Evolutionary conservation across 2,113 vertebrate genomes (phyloP), one percentile per base, ranked within the genome.

Genomic region (Aspiorhynchus laticeps): DNA sequence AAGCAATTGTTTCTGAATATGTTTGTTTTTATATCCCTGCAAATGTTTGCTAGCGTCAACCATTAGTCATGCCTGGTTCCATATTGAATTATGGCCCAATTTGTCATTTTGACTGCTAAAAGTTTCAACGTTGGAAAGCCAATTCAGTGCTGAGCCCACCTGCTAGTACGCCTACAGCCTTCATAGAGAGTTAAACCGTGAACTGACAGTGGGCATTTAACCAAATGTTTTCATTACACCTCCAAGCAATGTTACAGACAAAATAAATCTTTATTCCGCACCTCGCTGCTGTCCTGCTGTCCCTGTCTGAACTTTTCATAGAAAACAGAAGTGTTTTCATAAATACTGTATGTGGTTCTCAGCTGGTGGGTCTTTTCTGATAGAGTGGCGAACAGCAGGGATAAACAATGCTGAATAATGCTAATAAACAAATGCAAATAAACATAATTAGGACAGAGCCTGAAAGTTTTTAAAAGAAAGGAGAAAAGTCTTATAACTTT

Each of bases 101-200:
- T 81, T 81, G 59, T 81, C 59, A 81, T 81, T 65, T 81, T 46
- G 59, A 65, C 80, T 81, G 80, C 80, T 65, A 11, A 81, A 61
- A 81, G 59, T 81, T 63, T 46, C 59, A 46, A 7, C 21, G 59
- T 15, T 81, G 59, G 59, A 81, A 65, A 46, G 80, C 38, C 80
- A 65, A 81, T 81, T 81, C 59, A 28, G 59, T 21, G 79, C 38
- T 17, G n/a, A 28, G 80, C 15, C 80, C 80, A 81, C 80, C 80
- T 81, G 80, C 80, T 65, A 41, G n/a, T 65, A 65, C 59, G 59
- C 80, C 80, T 43, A 81, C 80, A 81, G 59, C 59, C 59, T 65
- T 81, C 80, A 46, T 19, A 28, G 38, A 81, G 80, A 65, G 36
- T 28, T 19, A 46, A 38, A 63, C 33, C 36, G 31, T 17, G 79